Evolutionary conservation across 2,113 vertebrate species (phyloP), one percentile per base, ranked within the genome.

Genomic region (Lasiurus cinereus): DNA sequence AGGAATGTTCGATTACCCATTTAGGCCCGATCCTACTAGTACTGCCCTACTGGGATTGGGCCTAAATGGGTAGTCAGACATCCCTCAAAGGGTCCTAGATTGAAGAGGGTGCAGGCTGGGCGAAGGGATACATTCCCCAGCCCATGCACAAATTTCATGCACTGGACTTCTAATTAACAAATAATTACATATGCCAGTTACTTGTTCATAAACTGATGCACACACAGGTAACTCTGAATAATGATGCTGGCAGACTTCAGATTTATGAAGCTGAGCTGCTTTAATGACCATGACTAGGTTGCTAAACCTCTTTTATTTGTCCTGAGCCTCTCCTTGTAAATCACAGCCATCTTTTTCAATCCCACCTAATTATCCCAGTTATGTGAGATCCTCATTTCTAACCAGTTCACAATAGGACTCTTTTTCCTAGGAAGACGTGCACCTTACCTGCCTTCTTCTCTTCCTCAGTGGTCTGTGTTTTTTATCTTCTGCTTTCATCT

Each of bases 231-330:
- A 39, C 27, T 88, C 66, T 94, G 82, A 88, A 64, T 79, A 85
- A 90, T 52, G 69, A 79, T 69, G 56, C 33, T 78, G 73, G 84
- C 33, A 88, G 36, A 85, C 43, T 73, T 13, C 19, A 88, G 46
- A 43, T 64, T 96, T 73, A 89, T 16, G 72, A 76, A 92, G 12
- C 73, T 94, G 48, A 56, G 78, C 66, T 72, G 76, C 43, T 74
- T 92, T 93, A 90, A 82, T 59, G 69, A 74, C 31, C 27, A 59
- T 19, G 39, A 74, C 29, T 66, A 62, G 62, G 29, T 69, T 88
- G 52, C 70, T 83, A 95, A 67, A 43, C 56, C 46, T 79, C 56
- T 86, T 95, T 90, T 64, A 83, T 88, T 90, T 93, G 78, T 89
- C 43, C 62, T 72, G 8, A 87, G 24, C 33, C 24, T 91, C 91